Percentiles rank a stretch among this genome's conserved stretches.
Conservation (phyloP, 1,140 invertebrate species). For the Bicyclus anynana region DNA sequence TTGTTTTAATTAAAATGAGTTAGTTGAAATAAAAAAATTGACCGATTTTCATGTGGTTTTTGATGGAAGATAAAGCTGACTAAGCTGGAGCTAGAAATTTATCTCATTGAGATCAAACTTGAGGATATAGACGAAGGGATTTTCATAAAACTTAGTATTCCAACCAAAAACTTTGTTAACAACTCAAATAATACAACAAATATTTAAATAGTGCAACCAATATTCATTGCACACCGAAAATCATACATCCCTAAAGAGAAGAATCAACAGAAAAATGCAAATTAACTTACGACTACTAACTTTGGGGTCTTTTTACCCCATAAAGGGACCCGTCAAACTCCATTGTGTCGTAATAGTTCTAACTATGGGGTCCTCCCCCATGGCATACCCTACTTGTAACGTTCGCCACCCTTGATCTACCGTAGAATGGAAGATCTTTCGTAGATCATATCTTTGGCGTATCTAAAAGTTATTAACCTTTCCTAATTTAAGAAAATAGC, state of each 20-base stretch:
- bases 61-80: too few species aligned
- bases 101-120: too few species aligned
- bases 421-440: background rate
- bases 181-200: background rate
- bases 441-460: background rate
- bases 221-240: slow-evolving; percentile 10
- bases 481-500: too few species aligned
- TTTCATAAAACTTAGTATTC: too few species aligned
- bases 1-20: too few species aligned
- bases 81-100: too few species aligned
- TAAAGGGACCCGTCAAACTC: slow-evolving; percentile 41
- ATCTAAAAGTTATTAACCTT: slow-evolving; percentile 2
- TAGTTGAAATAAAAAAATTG: too few species aligned
- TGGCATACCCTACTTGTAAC: slow-evolving; percentile 33
- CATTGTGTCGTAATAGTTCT: slow-evolving; percentile 59
- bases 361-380: slow-evolving; percentile 36
- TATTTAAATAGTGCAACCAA: slow-evolving; percentile 6
- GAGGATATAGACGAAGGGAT: too few species aligned
- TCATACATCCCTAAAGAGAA: slow-evolving; percentile 25
- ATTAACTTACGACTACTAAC: slow-evolving; percentile 49
- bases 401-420: background rate
- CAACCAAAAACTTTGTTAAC: background rate
- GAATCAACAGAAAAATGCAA: slow-evolving; percentile 56
- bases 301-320: slow-evolving; percentile 28
- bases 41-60: too few species aligned